A percentile compares a stretch with the other conserved stretches of the same genome.
phyloP scores from a whole-genome alignment of 2,888 invertebrate genomes.

The Lamellibrachia satsuma region DNA sequence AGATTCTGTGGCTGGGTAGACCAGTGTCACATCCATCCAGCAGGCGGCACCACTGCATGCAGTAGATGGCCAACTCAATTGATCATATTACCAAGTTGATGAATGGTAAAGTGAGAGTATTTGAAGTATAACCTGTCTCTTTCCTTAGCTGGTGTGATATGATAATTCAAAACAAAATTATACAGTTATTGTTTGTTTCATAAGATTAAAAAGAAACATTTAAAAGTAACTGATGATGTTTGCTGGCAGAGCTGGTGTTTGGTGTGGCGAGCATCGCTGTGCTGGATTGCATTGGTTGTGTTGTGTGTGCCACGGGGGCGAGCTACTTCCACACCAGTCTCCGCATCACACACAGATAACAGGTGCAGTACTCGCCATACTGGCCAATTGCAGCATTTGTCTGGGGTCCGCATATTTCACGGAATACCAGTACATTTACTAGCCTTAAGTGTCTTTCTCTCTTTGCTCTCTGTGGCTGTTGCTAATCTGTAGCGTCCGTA shows the following conservation, averaged over 20 bases:
- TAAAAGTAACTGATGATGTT: background rate
- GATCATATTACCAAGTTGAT: no score
- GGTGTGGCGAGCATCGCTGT: background rate
- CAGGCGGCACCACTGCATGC: background rate
- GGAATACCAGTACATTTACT: background rate
- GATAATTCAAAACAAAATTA: no score
- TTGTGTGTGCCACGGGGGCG: background rate
- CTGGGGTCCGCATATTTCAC: background rate
- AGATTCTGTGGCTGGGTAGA: background rate
- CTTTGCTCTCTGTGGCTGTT: background rate
- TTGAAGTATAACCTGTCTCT: no score
- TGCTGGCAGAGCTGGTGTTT: slow-evolving; percentile 6
- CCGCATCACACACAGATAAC: background rate
- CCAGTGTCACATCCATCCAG: background rate
- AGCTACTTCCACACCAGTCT: background rate
- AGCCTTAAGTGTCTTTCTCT: background rate
- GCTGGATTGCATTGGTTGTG: background rate
- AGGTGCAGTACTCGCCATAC: background rate
- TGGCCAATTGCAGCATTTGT: background rate
- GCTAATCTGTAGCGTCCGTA: background rate
- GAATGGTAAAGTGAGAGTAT: no score
- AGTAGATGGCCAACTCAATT: background rate
- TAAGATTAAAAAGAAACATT: background rate
- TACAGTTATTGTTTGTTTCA: background rate
- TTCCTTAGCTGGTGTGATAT: no score